Percentiles rank a stretch among this genome's conserved stretches.
Evolutionary conservation across 2,888 invertebrate species (phyloP).

Genomic region (Muscina levida): DNA sequence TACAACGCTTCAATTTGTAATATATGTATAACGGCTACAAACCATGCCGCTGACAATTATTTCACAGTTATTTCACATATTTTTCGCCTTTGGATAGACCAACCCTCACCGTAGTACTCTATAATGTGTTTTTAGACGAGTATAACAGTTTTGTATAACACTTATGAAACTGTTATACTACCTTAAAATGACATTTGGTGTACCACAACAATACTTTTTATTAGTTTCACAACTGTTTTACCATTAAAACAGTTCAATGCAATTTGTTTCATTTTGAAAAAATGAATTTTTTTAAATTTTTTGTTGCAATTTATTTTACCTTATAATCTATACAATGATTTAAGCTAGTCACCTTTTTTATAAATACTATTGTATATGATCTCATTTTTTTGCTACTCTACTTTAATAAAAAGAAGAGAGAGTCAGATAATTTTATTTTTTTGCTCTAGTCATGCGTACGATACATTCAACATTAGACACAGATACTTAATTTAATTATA

Average conservation of each 20-base stretch:
- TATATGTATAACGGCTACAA: too few species aligned
- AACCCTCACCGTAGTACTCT: too few species aligned
- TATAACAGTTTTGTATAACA: conserved; percentile 14
- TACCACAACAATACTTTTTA: too few species aligned
- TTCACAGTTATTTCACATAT: background rate
- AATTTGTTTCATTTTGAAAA: too few species aligned
- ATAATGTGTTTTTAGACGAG: conserved; percentile 10
- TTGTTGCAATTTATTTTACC: too few species aligned
- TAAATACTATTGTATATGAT: conserved; percentile 24
- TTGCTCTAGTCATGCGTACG: conserved; percentile 17
- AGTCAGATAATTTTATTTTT: background rate
- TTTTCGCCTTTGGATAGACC: too few species aligned
- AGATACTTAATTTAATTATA: background rate
- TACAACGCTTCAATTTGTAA: too few species aligned
- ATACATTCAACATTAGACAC: background rate
- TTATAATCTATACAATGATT: background rate
- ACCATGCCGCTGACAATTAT: too few species aligned
- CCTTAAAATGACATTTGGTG: background rate
- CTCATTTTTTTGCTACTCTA: background rate
- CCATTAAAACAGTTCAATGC: background rate
- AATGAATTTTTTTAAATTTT: too few species aligned
- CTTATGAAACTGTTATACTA: conserved; percentile 11
- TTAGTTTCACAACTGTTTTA: background rate
- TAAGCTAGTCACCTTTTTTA: conserved; percentile 7
- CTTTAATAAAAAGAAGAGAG: background rate